Evolutionary conservation across 2,797 vertebrate species (phyloP).

Genomic region (Danio kyathit): DNA sequence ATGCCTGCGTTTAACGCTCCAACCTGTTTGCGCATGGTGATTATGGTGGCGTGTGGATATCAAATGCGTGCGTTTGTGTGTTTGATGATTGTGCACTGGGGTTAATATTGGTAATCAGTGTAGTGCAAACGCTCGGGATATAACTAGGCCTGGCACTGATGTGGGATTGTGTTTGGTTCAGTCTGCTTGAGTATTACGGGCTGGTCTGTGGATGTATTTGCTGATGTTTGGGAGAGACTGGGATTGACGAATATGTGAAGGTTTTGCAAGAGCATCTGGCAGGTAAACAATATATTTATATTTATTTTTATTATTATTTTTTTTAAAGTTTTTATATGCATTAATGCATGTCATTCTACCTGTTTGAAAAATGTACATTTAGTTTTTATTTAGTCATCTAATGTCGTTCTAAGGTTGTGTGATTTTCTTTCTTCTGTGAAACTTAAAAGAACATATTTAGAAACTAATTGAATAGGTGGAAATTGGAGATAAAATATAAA

Average conservation of each 20-base stretch:
- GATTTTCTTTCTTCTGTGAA: too few relatives aligned
- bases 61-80: slow-evolving; percentile 38
- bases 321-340: neutral
- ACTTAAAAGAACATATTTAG: too few relatives aligned
- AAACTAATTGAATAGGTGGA: too few relatives aligned
- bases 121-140: slow-evolving; percentile 81
- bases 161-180: slow-evolving; percentile 24
- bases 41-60: slow-evolving; percentile 70
- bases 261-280: neutral
- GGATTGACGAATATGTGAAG: neutral
- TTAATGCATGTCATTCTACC: neutral
- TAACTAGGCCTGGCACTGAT: slow-evolving; percentile 80
- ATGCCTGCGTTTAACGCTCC: slow-evolving; percentile 83
- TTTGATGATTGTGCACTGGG: slow-evolving; percentile 63
- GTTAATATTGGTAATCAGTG: slow-evolving; percentile 81
- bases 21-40: slow-evolving; percentile 84
- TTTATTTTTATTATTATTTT: neutral
- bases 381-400: neutral
- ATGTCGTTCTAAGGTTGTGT: neutral
- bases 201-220: slow-evolving; percentile 25
- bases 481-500: too few relatives aligned
- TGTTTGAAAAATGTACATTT: neutral
- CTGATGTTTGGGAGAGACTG: neutral
- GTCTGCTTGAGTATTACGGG: neutral
- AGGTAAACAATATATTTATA: neutral